These are phyloP conservation scores for Arremon brunneinucha DNA, from an alignment of 2,797 vertebrate species.

Conservation along the genomic window DNA sequence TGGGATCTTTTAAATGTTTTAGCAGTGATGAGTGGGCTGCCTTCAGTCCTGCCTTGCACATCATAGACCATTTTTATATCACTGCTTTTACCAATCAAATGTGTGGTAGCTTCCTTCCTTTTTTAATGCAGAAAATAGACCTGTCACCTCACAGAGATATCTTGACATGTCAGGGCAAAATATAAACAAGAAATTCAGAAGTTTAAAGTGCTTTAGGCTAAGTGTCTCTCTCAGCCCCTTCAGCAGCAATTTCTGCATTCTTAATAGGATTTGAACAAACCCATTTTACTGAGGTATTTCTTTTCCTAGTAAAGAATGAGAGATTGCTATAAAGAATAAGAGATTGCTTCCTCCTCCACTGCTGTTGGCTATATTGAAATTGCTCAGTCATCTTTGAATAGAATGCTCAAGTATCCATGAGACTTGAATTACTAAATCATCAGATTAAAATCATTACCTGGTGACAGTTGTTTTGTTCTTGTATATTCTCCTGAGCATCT, in stretches of 20 bases:
- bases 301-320: neutral
- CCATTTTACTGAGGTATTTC: neutral
- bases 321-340: neutral
- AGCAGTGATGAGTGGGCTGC: neutral
- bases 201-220: neutral
- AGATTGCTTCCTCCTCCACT: neutral
- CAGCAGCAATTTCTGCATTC: neutral
- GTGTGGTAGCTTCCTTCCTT: neutral
- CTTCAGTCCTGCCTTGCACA: neutral
- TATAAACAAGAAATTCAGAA: neutral
- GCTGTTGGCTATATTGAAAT: neutral
- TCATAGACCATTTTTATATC: neutral
- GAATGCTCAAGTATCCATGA: neutral
- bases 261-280: neutral
- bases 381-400: neutral
- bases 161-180: neutral
- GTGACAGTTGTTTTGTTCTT: neutral
- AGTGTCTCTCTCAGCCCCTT: neutral
- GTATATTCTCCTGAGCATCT: neutral
- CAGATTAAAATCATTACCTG: neutral
- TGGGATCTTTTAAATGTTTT: neutral
- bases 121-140: neutral
- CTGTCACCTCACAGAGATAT: neutral
- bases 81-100: neutral
- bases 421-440: neutral